Percentiles rank a stretch among this genome's conserved stretches.
Conservation (phyloP, 2,888 invertebrate species). For the Ormyrus nitidulus region DNA sequence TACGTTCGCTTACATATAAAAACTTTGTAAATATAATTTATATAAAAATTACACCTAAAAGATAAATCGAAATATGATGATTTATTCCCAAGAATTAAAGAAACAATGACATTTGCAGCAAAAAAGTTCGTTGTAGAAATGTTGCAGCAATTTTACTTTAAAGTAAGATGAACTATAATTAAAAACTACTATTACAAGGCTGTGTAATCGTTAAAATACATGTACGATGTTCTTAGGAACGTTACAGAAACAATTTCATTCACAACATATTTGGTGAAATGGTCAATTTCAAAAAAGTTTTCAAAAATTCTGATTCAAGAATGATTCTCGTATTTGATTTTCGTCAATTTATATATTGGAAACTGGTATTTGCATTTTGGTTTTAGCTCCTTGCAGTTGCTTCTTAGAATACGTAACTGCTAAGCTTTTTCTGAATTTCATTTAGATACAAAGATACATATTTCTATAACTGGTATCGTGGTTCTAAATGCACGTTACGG, state of each 20-base stretch:
- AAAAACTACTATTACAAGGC: no score
- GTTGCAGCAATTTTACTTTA: no score
- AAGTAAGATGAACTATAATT: no score
- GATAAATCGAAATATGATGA: conserved; percentile 26
- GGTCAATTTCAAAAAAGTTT: conserved; percentile 7
- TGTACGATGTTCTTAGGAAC: no score
- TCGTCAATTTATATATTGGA: background rate
- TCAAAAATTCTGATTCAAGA: background rate
- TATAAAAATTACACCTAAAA: conserved; percentile 45
- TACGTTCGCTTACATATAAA: conserved; percentile 29
- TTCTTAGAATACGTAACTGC: conserved; percentile 8
- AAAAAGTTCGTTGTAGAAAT: no score
- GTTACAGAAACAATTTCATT: background rate
- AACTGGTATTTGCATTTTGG: conserved; percentile 31
- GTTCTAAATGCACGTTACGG: no score
- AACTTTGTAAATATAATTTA: conserved; percentile 45
- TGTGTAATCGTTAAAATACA: no score
- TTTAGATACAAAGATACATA: background rate
- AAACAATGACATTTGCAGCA: conserved; percentile 3
- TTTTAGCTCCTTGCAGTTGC: conserved; percentile 26
- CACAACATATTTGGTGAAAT: conserved; percentile 15
- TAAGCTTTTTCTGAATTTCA: conserved; percentile 29
- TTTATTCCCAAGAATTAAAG: conserved; percentile 16
- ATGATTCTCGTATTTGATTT: conserved; percentile 12
- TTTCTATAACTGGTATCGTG: no score